phyloP scores from a whole-genome alignment of 2,888 invertebrate species.

The Drosophila flavopinicola region DNA sequence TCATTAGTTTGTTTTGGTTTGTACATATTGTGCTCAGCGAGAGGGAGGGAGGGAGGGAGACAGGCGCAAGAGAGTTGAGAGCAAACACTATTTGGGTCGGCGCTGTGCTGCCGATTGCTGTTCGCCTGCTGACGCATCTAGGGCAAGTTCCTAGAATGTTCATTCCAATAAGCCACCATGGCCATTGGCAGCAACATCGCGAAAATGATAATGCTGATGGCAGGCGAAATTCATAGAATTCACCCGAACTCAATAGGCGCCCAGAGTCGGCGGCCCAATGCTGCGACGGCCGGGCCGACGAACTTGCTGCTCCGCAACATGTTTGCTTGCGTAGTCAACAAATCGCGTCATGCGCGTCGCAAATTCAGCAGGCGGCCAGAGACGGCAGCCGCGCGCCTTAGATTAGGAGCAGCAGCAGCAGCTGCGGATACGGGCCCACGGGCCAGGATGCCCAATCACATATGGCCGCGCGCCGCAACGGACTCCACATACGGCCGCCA shows the following conservation, averaged over 20 bases:
- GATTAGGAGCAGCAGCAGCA: constrained; percentile 4
- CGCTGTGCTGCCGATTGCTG: constrained; percentile 61
- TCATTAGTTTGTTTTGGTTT: constrained; percentile 21
- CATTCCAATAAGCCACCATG: constrained; percentile 76
- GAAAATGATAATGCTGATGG: constrained; percentile 53
- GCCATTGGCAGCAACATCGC: constrained; percentile 67
- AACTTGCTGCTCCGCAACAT: constrained; percentile 55
- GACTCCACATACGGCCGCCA: constrained; percentile 57
- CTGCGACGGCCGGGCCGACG: constrained; percentile 8
- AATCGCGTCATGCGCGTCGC: constrained; percentile 84
- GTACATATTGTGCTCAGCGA: constrained; percentile 1
- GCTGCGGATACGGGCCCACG: constrained; percentile 30
- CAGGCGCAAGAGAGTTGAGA: background rate
- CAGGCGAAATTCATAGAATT: constrained; percentile 83
- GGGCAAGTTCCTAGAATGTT: constrained; percentile 85
- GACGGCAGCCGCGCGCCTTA: background rate
- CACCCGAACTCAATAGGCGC: constrained; percentile 83
- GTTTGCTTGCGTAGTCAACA: constrained; percentile 56
- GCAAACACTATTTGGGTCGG: constrained; percentile 68
- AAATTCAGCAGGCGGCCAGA: constrained; percentile 80
- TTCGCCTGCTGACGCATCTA: constrained; percentile 80
- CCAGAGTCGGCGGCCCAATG: constrained; percentile 49
- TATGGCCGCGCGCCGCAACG: constrained; percentile 59
- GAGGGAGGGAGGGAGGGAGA: constrained; percentile 10
- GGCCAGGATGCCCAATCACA: constrained; percentile 63